Base-by-base conservation (phyloP, 2,888 invertebrate genomes). In the Folsomia manolachei region DNA sequence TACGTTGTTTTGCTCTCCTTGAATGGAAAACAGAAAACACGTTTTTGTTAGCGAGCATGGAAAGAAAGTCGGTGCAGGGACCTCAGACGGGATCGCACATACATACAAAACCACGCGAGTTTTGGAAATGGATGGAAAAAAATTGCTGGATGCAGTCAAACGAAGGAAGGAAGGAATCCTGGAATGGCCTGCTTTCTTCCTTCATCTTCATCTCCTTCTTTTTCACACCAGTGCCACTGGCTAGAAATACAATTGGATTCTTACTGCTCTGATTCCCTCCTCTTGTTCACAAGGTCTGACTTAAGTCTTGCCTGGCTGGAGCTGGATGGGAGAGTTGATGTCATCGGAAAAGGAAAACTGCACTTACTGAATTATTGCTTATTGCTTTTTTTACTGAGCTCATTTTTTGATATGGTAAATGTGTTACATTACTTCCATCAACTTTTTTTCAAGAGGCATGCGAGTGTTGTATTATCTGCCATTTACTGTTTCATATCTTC, bases 301-400 rank as follows among this genome's bases (percentile, higher is more conserved):
- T n/a, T n/a, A n/a, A n/a, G n/a, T n/a, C n/a, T n/a, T n/a, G n/a
- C n/a, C n/a, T n/a, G n/a, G n/a, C n/a, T n/a, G n/a, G n/a, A n/a
- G n/a, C n/a, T n/a, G n/a, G n/a, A n/a, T n/a, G n/a, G 9, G 19
- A 56, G 56, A 19, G 7, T 21, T 56, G 56, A 56, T 56, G 56
- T 56, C 56, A 56, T 56, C 56, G 56, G 56, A 18, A 39, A 18
- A 56, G 56, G 56, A 56, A 56, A 56, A 56, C 56, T 56, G 56
- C 56, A 56, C 56, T 56, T 56, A 56, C 56, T 56, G 56, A 56
- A 56, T 56, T 56, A 56, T 56, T 7, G 56, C 56, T 56, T 56
- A 56, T 56, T 56, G 56, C 56, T n/a, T n/a, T 56, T 56, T 56
- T 56, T 56, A 56, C 56, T 18, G 56, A 56, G 56, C 56, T 56